These are phyloP conservation scores for Oreohelix idahoensis DNA, from an alignment of 1,140 invertebrate species.

Conservation along the genomic window DNA sequence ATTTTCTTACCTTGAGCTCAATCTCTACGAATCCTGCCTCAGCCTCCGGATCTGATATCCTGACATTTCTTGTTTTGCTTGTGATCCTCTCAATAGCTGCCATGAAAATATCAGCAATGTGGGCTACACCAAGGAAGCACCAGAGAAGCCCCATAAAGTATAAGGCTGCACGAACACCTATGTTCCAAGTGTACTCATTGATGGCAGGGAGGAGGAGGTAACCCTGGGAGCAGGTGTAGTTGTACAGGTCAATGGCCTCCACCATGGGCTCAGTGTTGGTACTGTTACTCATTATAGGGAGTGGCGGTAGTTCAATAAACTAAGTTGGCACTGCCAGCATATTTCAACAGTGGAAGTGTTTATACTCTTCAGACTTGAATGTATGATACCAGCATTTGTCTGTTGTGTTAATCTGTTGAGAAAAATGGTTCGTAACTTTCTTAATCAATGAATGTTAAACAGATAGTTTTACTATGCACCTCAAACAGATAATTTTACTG, in stretches of 20 bases:
- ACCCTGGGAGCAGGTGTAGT: constrained; percentile 45
- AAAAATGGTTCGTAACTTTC: no score
- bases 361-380: no score
- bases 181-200: constrained; percentile 76
- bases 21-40: constrained; percentile 57
- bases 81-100: constrained; percentile 81
- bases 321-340: no score
- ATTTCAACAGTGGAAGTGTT: no score
- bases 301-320: no score
- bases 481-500: no score
- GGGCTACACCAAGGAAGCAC: constrained; percentile 76
- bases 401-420: no score
- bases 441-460: no score
- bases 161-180: constrained; percentile 70
- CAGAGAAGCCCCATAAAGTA: constrained; percentile 78
- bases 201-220: constrained; percentile 77
- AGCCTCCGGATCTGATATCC: constrained; percentile 62
- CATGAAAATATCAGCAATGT: constrained; percentile 80
- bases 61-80: constrained; percentile 78
- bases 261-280: not conserved
- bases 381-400: no score
- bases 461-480: no score
- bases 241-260: constrained; percentile 35
- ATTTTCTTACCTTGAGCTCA: constrained; percentile 57
- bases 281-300: no score